Percentiles rank a stretch among this genome's conserved stretches.
Conservation (phyloP, 1,140 invertebrate species). For the Macrotrachela quadricornifera region DNA sequence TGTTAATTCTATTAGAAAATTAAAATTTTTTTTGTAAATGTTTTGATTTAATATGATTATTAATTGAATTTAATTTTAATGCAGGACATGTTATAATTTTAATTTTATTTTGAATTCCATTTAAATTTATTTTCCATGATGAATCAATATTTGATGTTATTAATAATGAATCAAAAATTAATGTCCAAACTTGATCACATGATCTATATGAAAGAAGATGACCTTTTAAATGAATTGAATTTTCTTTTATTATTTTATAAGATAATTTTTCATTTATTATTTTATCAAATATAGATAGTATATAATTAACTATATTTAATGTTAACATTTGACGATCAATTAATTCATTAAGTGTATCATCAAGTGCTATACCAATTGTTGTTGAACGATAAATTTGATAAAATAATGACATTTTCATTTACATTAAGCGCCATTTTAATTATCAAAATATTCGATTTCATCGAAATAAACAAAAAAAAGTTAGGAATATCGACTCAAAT, state of each 20-base stretch:
- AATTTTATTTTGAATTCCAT: too few species aligned
- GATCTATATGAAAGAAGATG: background rate
- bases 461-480: background rate
- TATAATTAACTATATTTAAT: background rate
- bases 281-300: background rate
- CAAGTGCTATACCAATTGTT: background rate
- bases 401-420: background rate
- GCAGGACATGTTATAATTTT: too few species aligned
- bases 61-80: too few species aligned
- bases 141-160: too few species aligned
- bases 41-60: too few species aligned
- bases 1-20: too few species aligned
- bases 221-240: background rate
- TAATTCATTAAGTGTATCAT: conserved; percentile 1
- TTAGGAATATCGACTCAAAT: too few species aligned
- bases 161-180: background rate
- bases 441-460: too few species aligned
- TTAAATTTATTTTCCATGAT: too few species aligned
- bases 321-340: background rate
- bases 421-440: background rate
- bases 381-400: conserved; percentile 3
- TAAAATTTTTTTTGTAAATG: too few species aligned
- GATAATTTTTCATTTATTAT: background rate
- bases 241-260: background rate
- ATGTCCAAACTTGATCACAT: conserved; percentile 6